Base-by-base conservation (phyloP, 2,797 vertebrate species). In the Gymnoscopelus braueri region DNA sequence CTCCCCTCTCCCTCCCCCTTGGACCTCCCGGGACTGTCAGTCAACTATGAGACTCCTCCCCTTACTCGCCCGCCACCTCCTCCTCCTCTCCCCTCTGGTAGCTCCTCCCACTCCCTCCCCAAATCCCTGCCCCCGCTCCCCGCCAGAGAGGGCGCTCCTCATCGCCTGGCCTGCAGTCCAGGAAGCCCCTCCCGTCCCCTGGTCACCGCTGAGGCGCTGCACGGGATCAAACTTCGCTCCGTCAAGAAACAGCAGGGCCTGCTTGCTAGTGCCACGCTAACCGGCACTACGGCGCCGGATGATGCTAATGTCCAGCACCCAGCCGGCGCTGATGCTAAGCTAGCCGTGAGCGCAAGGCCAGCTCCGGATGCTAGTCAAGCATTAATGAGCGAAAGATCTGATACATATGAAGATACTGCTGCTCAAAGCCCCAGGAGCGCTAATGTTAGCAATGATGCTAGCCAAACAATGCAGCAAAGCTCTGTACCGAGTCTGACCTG, bases 161-260 rank as follows among this genome's bases (percentile, higher is more conserved):
- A 24, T 1, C 44, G 7, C 11, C 58, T 86, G 88, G 62, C 7
- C 60, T 87, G 91, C 6, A 9, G 90, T 2, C n/a, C 68, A 12
- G 55, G 50, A 0, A 88, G 81, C 60, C 84, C 76, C 24, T 76
- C 69, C 29, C 90, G 88, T 83, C 95, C 93, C n/a, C 79, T 96
- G 71, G 92, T 99, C 75, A 97, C 96, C 19, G 75, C 96, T 0
- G 91, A 95, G 62, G 96, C 90, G 0, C 75, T 99, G 75, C 95
- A 96, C 87, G 90, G 85, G 67, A 88, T 98, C 32, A 95, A 94
- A 59, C 86, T 98, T 80, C 94, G 93, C 78, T 94, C 95, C 0
- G 85, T 96, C 80, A 95, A 84, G 64, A 94, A 91, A 82, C 77
- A 63, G 0, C 83, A 89, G 23, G 71, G 1, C 4, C n/a, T 14